Percentiles rank a stretch among this genome's conserved stretches.
phyloP scores from a whole-genome alignment of 1,140 invertebrate genomes.

The Meloidogyne exigua region DNA sequence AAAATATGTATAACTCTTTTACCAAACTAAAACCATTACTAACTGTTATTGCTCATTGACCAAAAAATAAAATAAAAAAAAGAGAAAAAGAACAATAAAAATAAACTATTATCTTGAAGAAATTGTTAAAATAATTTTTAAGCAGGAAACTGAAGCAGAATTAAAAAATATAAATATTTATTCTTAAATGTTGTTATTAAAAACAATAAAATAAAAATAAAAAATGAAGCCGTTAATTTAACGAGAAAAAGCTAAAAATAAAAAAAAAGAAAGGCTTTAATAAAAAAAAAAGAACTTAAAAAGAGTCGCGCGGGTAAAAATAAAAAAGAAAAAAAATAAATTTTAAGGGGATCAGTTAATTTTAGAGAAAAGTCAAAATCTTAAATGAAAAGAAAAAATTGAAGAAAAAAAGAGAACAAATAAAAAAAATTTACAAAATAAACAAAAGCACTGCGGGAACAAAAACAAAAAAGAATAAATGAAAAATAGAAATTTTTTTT shows the following conservation, averaged over 20 bases:
- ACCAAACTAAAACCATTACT: not conserved
- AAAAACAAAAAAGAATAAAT: not conserved
- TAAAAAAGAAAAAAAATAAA: not conserved
- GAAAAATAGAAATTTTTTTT: not conserved
- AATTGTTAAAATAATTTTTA: too few species aligned
- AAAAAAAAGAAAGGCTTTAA: not conserved
- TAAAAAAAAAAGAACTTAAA: not conserved
- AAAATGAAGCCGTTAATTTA: not conserved
- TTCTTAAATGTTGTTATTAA: not conserved
- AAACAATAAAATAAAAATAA: not conserved
- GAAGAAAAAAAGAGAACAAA: not conserved
- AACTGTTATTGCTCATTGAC: not conserved
- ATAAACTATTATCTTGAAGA: too few species aligned
- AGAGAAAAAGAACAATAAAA: not conserved
- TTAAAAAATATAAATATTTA: too few species aligned
- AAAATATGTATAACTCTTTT: not conserved
- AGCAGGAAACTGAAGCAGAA: too few species aligned
- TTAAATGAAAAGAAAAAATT: too few species aligned
- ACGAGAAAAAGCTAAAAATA: not conserved
- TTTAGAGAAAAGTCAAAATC: not conserved
- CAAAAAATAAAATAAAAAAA: not conserved
- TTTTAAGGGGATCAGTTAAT: not conserved
- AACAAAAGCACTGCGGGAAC: not conserved
- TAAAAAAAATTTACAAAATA: conserved; percentile 5
- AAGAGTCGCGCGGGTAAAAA: not conserved